These are phyloP conservation scores for Tragelaphus buxtoni DNA, from an alignment of 2,113 vertebrate species.

Conservation along the genomic window DNA sequence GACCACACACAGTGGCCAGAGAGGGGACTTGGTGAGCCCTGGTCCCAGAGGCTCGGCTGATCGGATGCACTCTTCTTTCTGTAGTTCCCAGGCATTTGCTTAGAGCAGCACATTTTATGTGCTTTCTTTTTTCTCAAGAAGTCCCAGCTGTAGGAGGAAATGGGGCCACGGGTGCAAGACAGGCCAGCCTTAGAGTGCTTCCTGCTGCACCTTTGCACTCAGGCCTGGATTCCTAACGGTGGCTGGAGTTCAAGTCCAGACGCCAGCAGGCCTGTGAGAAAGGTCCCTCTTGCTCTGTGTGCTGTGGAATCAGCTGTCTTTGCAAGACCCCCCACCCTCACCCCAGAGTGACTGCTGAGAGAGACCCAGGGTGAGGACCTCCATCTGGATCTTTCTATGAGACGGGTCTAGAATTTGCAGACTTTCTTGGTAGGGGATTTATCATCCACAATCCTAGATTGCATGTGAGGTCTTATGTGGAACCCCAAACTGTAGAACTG, in stretches of 20 bases:
- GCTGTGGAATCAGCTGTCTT: not conserved
- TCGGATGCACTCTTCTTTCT: not conserved
- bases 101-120: slow-evolving; percentile 43
- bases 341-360: not conserved
- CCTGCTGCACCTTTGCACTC: slow-evolving; percentile 45
- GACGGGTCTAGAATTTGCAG: not conserved
- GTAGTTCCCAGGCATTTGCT: slow-evolving; percentile 1
- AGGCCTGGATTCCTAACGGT: not conserved
- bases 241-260: not conserved
- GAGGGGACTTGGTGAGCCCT: not conserved
- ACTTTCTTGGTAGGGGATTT: not conserved
- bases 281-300: not conserved
- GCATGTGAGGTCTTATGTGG: not conserved
- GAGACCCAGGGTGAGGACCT: too few relatives aligned
- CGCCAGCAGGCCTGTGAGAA: not conserved
- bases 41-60: not conserved
- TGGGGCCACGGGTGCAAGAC: not conserved
- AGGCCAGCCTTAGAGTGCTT: slow-evolving; percentile 31
- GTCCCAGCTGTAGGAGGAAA: slow-evolving; percentile 41
- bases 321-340: not conserved
- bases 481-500: not conserved
- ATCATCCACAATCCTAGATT: not conserved
- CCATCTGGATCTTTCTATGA: not conserved
- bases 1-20: not conserved
- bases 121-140: slow-evolving; percentile 36